Conservation (phyloP, 2,113 vertebrate species). For the Erinaceus europaeus region DNA sequence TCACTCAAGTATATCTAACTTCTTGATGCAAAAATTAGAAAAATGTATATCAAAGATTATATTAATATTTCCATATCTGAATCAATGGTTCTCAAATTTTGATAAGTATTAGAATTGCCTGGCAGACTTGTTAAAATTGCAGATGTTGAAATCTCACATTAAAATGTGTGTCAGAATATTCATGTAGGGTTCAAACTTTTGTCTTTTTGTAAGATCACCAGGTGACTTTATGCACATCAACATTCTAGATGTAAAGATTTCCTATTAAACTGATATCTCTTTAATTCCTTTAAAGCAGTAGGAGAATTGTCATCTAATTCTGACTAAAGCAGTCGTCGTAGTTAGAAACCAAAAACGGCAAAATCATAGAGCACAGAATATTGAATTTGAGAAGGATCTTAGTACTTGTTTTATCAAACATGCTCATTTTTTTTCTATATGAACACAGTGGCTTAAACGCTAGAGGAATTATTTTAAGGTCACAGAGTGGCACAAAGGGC, state of each 20-base stretch:
- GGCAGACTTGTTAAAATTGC: neutral
- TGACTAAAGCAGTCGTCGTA: neutral
- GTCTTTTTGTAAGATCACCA: neutral
- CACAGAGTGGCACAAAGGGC: neutral
- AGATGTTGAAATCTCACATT: neutral
- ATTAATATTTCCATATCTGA: neutral
- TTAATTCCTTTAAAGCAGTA: neutral
- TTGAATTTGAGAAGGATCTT: neutral
- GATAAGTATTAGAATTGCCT: neutral
- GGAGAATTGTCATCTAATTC: neutral
- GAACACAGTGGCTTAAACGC: neutral
- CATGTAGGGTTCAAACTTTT: neutral
- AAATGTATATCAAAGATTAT: neutral
- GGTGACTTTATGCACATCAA: neutral
- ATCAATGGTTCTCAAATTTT: conserved; percentile 13
- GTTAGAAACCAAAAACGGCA: neutral
- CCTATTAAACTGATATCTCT: neutral
- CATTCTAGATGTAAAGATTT: neutral
- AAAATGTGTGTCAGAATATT: conserved; percentile 15
- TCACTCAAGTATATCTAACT: conserved; percentile 3
- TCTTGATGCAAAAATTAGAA: conserved; percentile 29
- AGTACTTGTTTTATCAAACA: neutral
- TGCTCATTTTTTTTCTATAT: neutral
- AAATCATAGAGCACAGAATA: neutral
- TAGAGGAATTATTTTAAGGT: neutral